These are phyloP conservation scores for Xiphophorus hellerii DNA, from an alignment of 2,113 vertebrate genomes.

Conservation along the genomic window DNA sequence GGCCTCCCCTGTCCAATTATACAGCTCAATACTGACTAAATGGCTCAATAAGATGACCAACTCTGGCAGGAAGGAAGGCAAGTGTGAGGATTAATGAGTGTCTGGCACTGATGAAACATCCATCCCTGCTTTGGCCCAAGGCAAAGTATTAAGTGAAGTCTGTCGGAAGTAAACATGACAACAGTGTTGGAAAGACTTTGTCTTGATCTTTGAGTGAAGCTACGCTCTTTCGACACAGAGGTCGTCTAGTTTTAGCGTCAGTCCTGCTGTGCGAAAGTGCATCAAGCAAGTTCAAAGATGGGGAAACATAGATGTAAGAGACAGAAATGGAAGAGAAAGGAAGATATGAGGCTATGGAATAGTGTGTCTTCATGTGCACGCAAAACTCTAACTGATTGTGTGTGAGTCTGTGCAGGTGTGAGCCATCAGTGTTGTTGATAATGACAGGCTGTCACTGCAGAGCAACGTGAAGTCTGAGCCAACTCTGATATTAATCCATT, in stretches of 20 bases:
- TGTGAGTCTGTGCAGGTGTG: slow-evolving; percentile 29
- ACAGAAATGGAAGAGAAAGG: slow-evolving; percentile 22
- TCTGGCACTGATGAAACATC: slow-evolving; percentile 43
- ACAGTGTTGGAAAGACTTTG: slow-evolving; percentile 30
- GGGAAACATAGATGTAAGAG: slow-evolving; percentile 37
- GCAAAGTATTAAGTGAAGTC: slow-evolving; percentile 55
- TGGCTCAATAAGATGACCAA: slow-evolving; percentile 53
- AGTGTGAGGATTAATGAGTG: slow-evolving; percentile 54
- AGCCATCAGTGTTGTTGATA: slow-evolving; percentile 69
- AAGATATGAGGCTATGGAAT: slow-evolving; percentile 11
- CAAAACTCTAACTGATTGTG: slow-evolving; percentile 6
- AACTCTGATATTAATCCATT: slow-evolving; percentile 82
- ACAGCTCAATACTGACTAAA: slow-evolving; percentile 57
- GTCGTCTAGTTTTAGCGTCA: slow-evolving; percentile 14
- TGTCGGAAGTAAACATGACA: slow-evolving; percentile 54
- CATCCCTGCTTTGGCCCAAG: slow-evolving; percentile 30
- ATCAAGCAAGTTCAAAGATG: slow-evolving; percentile 39
- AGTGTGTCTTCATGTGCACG: slow-evolving; percentile 4
- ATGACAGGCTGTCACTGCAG: slow-evolving; percentile 78
- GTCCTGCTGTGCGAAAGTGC: slow-evolving; percentile 14
- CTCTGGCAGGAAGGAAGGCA: slow-evolving; percentile 48
- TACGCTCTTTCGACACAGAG: slow-evolving; percentile 10
- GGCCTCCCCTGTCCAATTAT: slow-evolving; percentile 51
- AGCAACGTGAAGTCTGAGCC: slow-evolving; percentile 60
- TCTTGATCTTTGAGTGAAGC: slow-evolving; percentile 35